A percentile compares a stretch with the other conserved stretches of the same genome.
Evolutionary conservation across 2,113 vertebrate genomes (phyloP).

Genomic region (Istiophorus platypterus): DNA sequence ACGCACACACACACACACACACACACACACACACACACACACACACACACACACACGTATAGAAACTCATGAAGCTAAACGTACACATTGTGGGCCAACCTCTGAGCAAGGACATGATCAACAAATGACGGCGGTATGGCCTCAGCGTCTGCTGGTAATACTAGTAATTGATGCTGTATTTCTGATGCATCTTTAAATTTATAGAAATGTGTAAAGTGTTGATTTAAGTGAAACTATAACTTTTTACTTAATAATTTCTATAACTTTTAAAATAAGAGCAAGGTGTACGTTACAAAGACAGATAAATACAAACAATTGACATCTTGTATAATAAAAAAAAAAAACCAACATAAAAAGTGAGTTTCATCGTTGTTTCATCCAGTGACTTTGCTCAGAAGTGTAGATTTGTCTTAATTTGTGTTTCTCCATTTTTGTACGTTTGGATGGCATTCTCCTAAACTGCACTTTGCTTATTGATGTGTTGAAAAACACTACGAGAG

Average conservation of each 20-base stretch:
- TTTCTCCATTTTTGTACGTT: conserved; percentile 44
- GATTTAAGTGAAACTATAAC: background rate
- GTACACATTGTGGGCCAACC: conserved; percentile 38
- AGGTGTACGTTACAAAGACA: background rate
- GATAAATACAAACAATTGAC: background rate
- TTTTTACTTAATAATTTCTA: too few relatives aligned
- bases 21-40: conserved; percentile 13
- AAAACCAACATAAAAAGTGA: conserved; percentile 13
- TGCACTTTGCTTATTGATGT: conserved; percentile 61
- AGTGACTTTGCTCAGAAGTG: conserved; percentile 29
- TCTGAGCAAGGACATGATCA: conserved; percentile 43
- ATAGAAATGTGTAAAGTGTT: background rate
- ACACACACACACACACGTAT: conserved; percentile 6
- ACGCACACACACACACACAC: conserved; percentile 16
- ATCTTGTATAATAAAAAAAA: background rate
- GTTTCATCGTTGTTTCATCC: conserved; percentile 36
- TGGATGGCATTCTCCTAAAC: conserved; percentile 42
- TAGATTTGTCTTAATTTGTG: conserved; percentile 16
- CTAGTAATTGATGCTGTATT: conserved; percentile 8
- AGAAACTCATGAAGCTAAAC: background rate
- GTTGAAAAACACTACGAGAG: conserved; percentile 57
- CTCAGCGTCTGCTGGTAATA: conserved; percentile 26
- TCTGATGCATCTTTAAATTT: background rate
- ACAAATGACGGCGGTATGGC: conserved; percentile 1
- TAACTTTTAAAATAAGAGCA: background rate